A percentile compares a stretch with the other conserved stretches of the same genome.
phyloP scores from a whole-genome alignment of 2,797 vertebrate species.

The Paguma larvata region DNA sequence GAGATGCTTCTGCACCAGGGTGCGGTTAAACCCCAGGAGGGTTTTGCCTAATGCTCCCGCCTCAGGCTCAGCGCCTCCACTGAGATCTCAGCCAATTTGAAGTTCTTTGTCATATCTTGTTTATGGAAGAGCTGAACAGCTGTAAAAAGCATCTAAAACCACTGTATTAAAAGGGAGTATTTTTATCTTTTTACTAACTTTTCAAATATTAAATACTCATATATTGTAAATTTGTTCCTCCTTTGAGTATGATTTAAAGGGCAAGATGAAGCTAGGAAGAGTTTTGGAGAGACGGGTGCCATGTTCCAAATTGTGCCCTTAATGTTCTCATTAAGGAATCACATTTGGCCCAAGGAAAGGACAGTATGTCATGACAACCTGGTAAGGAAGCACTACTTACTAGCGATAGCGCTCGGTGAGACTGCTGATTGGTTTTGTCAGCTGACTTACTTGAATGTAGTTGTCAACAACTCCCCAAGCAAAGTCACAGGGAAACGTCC shows the following conservation, averaged over 20 bases:
- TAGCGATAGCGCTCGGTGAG: conserved; percentile 61
- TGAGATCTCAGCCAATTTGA: neutral
- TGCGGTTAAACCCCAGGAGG: neutral
- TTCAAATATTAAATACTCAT: neutral
- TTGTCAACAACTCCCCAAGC: conserved; percentile 96
- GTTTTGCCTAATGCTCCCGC: neutral
- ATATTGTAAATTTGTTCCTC: neutral
- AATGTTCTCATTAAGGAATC: neutral
- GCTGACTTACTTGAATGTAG: conserved; percentile 94
- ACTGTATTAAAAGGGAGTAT: neutral
- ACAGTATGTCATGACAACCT: neutral
- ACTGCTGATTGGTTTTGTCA: conserved; percentile 45
- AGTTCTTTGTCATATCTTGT: neutral
- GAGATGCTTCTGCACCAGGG: neutral
- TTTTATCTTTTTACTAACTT: conserved; percentile 33
- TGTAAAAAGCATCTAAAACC: neutral
- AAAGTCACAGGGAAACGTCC: conserved; percentile 95
- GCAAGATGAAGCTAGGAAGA: neutral
- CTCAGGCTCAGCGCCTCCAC: neutral
- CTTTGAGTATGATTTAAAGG: conserved; percentile 9
- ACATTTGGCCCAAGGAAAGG: neutral
- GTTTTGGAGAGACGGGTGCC: neutral
- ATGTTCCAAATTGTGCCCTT: neutral
- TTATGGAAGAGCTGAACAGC: neutral
- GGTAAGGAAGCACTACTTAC: conserved; percentile 61